Percentiles rank a stretch among this genome's conserved stretches.
Evolutionary conservation across 2,888 invertebrate genomes (phyloP).

Genomic region (Ophion costatus): DNA sequence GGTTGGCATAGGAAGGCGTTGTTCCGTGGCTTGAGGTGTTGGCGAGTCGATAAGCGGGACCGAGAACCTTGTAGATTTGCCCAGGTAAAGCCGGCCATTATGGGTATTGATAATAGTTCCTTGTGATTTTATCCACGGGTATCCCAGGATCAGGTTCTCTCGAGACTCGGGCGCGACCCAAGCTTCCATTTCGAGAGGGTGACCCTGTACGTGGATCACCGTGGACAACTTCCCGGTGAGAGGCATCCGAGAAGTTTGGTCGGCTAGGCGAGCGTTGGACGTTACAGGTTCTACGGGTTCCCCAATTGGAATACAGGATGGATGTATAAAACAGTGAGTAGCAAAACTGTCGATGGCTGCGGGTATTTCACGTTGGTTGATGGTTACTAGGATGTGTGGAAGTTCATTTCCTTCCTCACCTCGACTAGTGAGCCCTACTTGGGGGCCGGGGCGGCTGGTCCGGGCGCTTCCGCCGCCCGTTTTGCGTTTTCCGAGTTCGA

Average conservation of each 20-base stretch:
- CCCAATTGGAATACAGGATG: background rate
- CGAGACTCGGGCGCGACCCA: constrained; percentile 25
- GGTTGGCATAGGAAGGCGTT: no score
- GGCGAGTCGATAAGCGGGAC: no score
- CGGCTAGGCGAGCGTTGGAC: background rate
- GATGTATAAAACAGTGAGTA: constrained; percentile 21
- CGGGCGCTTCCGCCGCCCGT: constrained; percentile 9
- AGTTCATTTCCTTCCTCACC: background rate
- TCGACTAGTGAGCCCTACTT: background rate
- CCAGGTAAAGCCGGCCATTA: no score
- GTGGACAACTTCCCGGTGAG: background rate
- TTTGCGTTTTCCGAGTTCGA: constrained; percentile 19
- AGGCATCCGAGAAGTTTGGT: background rate
- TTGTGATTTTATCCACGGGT: constrained; percentile 3
- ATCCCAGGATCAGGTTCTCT: background rate
- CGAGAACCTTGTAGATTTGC: no score
- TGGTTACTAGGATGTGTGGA: constrained; percentile 31
- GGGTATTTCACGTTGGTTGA: background rate
- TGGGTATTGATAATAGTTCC: background rate
- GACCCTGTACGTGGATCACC: background rate
- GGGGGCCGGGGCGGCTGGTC: constrained; percentile 4
- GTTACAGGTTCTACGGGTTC: background rate
- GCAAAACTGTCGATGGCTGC: constrained; percentile 30
- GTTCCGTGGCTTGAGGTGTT: no score
- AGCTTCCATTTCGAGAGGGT: background rate